Conservation (phyloP, 2,113 vertebrate species). For the Rhegmatorhina hoffmannsi region DNA sequence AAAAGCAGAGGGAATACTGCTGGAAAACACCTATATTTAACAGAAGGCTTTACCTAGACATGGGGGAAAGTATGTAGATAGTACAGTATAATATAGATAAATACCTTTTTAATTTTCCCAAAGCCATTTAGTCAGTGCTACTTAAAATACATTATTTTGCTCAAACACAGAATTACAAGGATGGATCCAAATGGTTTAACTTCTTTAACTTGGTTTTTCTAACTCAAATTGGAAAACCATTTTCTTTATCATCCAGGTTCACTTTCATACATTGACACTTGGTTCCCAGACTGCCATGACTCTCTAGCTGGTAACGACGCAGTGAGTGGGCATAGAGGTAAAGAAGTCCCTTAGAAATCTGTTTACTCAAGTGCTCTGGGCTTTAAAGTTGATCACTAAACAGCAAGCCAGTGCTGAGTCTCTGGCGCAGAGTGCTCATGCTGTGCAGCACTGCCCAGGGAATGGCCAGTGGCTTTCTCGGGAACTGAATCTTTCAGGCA, state of each 20-base stretch:
- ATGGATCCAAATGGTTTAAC: not conserved
- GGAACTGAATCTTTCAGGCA: not conserved
- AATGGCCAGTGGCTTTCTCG: not conserved
- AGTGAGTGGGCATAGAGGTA: not conserved
- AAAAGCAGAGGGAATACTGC: not conserved
- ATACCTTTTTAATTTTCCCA: not conserved
- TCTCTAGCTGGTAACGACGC: not conserved
- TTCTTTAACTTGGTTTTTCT: not conserved
- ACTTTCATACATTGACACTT: not conserved
- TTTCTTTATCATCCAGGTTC: not conserved
- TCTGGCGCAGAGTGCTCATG: rapidly evolving
- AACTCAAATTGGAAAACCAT: not conserved
- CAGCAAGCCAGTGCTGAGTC: not conserved
- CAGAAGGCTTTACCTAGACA: not conserved
- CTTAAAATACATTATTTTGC: not conserved
- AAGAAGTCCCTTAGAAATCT: not conserved
- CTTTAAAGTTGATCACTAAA: not conserved
- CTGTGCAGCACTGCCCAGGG: not conserved
- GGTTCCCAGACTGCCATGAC: not conserved
- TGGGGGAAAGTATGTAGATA: not conserved
- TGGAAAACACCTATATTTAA: not conserved
- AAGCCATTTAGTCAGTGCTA: not conserved
- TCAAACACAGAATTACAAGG: not conserved
- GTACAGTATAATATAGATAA: not conserved
- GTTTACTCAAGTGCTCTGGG: not conserved